A percentile compares a stretch with the other conserved stretches of the same genome.
Conservation (phyloP, 2,113 vertebrate genomes). For the Apus apus region DNA sequence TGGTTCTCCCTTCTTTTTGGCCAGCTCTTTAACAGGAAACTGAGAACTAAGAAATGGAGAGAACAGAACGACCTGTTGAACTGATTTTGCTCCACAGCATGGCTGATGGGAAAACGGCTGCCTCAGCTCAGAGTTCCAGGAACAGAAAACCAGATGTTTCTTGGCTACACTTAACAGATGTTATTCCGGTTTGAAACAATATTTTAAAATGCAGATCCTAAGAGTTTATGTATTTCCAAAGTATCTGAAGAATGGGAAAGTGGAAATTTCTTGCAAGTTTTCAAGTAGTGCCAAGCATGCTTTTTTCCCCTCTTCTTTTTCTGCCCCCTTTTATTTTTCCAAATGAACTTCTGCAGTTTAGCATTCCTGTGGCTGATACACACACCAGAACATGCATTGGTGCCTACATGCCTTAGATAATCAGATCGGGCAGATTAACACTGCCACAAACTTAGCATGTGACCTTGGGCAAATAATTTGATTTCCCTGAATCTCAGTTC, state of each 20-base stretch:
- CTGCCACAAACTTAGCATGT: background rate
- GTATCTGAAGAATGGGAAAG: conserved; percentile 43
- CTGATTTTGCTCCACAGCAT: background rate
- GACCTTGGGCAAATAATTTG: background rate
- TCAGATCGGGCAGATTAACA: background rate
- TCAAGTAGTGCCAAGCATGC: background rate
- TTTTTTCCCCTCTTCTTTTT: background rate
- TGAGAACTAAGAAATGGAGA: background rate
- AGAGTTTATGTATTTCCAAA: conserved; percentile 16
- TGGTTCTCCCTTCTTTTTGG: background rate
- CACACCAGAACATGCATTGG: background rate
- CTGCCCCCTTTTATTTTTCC: background rate
- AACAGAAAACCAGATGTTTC: conserved; percentile 57
- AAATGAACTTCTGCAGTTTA: background rate
- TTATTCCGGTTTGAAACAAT: conserved; percentile 40
- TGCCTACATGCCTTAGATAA: background rate
- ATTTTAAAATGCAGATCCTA: conserved; percentile 38
- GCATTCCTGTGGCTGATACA: background rate
- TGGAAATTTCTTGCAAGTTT: conserved; percentile 31
- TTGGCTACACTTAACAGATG: conserved; percentile 40
- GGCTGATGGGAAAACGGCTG: conserved; percentile 26
- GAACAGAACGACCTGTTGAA: conserved; percentile 46
- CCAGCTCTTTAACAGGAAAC: conserved; percentile 20
- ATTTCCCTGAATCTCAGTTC: background rate
- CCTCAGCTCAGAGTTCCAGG: conserved; percentile 12